These are phyloP conservation scores for Falcaria lacertinaria DNA, from an alignment of 2,888 invertebrate species.

Conservation along the genomic window DNA sequence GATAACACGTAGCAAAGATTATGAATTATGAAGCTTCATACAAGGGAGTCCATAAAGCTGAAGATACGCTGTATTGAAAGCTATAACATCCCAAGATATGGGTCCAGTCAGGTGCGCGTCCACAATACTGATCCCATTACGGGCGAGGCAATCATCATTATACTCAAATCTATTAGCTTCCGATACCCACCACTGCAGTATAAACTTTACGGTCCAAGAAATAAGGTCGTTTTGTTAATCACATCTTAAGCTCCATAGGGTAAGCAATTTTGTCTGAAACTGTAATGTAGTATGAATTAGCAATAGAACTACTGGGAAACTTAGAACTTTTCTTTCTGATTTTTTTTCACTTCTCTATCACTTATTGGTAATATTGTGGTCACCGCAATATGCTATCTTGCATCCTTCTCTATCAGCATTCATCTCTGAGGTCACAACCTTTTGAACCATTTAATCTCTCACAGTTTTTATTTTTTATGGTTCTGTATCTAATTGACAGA, in stretches of 20 bases:
- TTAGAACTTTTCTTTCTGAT: too few relatives aligned
- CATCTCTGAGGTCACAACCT: too few relatives aligned
- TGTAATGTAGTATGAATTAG: neutral
- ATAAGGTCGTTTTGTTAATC: neutral
- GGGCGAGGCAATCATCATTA: slow-evolving; percentile 1
- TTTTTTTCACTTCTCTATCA: too few relatives aligned
- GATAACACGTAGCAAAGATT: neutral
- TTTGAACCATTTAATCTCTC: too few relatives aligned
- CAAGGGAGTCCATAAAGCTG: neutral
- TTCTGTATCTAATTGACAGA: too few relatives aligned
- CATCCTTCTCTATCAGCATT: too few relatives aligned
- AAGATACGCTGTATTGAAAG: neutral
- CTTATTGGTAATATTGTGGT: too few relatives aligned
- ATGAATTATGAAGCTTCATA: neutral
- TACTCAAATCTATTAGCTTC: neutral
- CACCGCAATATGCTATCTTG: too few relatives aligned
- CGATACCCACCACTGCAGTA: neutral
- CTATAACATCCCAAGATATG: neutral
- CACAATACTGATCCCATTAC: neutral
- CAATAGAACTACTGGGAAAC: neutral
- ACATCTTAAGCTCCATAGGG: neutral
- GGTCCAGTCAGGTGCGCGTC: neutral
- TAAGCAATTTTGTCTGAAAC: neutral
- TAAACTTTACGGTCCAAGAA: neutral
- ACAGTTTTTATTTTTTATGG: too few relatives aligned